Evolutionary conservation across 2,888 invertebrate species (phyloP), one percentile per base, ranked within the genome.

Genomic region (Orchesella flavescens): DNA sequence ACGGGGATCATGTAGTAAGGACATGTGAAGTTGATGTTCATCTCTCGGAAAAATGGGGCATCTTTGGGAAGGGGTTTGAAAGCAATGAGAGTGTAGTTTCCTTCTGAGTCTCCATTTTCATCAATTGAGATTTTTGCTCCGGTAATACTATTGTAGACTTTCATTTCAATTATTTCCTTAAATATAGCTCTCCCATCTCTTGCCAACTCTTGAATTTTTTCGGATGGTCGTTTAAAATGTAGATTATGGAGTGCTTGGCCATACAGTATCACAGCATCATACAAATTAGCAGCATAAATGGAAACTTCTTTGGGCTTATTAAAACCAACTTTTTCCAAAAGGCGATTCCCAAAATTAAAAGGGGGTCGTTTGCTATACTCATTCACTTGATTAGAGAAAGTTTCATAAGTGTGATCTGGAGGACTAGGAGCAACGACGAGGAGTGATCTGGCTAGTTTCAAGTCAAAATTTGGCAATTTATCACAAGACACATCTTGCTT

Each of bases 41-140:
- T 80, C 66, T 73, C 72, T 59, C 84, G 23, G 17, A 49, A 23
- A 68, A 84, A 86, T 1, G 46, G 65, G 12, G 81, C 66, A n/a
- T 72, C 69, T 79, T 76, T 74, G 10, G 65, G 76, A 9, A 84
- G 53, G 91, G 91, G 89, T 90, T 94, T 95, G 89, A 94, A 93
- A 0, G 97, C 96, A 84, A 98, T 91, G 77, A 99, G 95, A 0
- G 98, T 97, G 91, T 97, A 99, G 91, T 99, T 99, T 10, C 98
- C 98, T 90, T 98, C 97, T 0, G 98, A 98, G 90, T 99, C 98
- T 1, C 98, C 99, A 88, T 95, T 93, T 88, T 94, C 93, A 91
- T 99, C 97, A 87, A 99, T 93, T 88, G 95, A 95, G 89, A 98
- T 97, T 85, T 94, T 94, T 89, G 97, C 95, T 19, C 99, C 99